A percentile compares a stretch with the other conserved stretches of the same genome.
phyloP scores from a whole-genome alignment of 2,888 invertebrate genomes.

The Drosophila fungiperda region DNA sequence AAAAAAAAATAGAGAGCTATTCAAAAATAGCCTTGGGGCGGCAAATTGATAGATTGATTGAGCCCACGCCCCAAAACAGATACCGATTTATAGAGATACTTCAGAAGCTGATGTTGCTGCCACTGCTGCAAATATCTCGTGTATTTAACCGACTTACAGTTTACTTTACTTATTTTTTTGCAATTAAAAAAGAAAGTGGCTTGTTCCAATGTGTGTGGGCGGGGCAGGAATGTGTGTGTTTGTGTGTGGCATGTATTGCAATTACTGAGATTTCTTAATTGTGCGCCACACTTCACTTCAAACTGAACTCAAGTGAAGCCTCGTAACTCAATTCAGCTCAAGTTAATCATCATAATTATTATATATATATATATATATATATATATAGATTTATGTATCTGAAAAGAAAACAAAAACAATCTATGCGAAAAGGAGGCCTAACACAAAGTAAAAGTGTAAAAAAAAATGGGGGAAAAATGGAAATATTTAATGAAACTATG shows the following conservation, averaged over 20 bases:
- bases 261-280: constrained; percentile 63
- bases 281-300: constrained; percentile 55
- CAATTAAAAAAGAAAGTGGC: constrained; percentile 61
- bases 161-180: constrained; percentile 19
- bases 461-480: neutral
- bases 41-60: constrained; percentile 4
- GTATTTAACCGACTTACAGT: constrained; percentile 9
- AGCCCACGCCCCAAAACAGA: constrained; percentile 14
- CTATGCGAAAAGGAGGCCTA: constrained; percentile 40
- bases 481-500: constrained; percentile 52
- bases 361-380: neutral
- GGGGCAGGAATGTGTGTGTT: neutral
- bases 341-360: constrained; percentile 61
- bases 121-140: constrained; percentile 6
- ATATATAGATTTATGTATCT: no score
- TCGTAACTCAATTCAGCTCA: constrained; percentile 29
- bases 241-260: constrained; percentile 34
- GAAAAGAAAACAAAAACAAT: constrained; percentile 5
- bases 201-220: neutral
- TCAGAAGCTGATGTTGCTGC: constrained; percentile 1
- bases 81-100: constrained; percentile 9
- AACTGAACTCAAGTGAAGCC: constrained; percentile 27
- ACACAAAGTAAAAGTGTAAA: constrained; percentile 50
- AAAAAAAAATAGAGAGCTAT: neutral
- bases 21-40: constrained; percentile 2